These are phyloP conservation scores for Orthonevra nobilis DNA, from an alignment of 2,888 invertebrate genomes.

Conservation along the genomic window DNA sequence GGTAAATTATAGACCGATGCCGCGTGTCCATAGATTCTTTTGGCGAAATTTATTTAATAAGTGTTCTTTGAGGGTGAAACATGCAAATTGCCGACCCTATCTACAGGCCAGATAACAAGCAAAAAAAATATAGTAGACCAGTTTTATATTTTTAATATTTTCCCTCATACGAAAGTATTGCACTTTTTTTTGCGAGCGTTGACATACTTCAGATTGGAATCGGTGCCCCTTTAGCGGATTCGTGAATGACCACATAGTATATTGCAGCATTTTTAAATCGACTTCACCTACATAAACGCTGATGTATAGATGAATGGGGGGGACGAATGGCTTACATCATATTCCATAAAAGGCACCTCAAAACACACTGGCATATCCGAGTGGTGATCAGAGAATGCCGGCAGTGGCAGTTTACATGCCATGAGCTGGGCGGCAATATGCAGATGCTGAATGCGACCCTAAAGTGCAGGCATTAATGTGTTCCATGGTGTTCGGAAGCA, in stretches of 20 bases:
- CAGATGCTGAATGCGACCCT: constrained; percentile 13
- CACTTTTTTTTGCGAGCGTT: no score
- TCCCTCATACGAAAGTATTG: no score
- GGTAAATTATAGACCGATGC: constrained; percentile 56
- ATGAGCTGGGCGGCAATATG: constrained; percentile 41
- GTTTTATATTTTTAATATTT: constrained; percentile 3
- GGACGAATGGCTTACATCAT: no score
- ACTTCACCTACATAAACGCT: constrained; percentile 59
- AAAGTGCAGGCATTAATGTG: constrained; percentile 43
- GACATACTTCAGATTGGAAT: constrained; percentile 55
- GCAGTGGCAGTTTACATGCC: constrained; percentile 13
- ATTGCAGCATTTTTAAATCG: constrained; percentile 54
- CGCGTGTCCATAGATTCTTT: no score
- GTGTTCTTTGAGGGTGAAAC: no score
- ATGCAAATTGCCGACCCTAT: no score
- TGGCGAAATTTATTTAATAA: no score
- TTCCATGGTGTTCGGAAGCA: constrained; percentile 7
- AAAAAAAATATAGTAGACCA: no score
- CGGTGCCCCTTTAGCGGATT: constrained; percentile 28
- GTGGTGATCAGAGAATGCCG: constrained; percentile 2
- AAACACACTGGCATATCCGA: constrained; percentile 5
- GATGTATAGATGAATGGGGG: constrained; percentile 30
- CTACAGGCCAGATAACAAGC: no score
- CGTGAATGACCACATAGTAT: constrained; percentile 26
- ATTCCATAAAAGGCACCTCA: constrained; percentile 42